Percentiles rank a stretch among this genome's conserved stretches.
These are phyloP conservation scores for Zonitis immaculata DNA, from an alignment of 2,888 invertebrate species.

Conservation along the genomic window DNA sequence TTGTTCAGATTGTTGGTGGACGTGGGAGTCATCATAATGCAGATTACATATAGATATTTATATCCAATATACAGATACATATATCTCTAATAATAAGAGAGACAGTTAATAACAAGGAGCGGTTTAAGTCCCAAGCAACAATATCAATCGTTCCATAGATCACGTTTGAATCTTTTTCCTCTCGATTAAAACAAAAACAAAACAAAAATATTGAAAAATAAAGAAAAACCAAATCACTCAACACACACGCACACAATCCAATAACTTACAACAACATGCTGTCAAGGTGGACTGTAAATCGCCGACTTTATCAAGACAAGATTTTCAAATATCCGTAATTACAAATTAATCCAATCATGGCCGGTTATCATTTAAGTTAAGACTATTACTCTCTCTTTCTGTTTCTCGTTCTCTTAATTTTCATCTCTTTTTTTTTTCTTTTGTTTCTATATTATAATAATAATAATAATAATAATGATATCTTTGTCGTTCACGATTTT, in stretches of 20 bases:
- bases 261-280: not conserved
- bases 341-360: slow-evolving; percentile 12
- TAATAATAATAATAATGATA: too few relatives aligned
- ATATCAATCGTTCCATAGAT: slow-evolving; percentile 1
- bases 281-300: not conserved
- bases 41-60: not conserved
- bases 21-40: slow-evolving; percentile 21
- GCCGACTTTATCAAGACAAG: not conserved
- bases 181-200: not conserved
- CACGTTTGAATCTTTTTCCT: not conserved
- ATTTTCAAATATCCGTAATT: slow-evolving; percentile 8
- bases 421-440: not conserved
- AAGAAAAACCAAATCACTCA: not conserved
- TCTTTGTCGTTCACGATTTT: too few relatives aligned
- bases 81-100: not conserved
- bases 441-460: too few relatives aligned
- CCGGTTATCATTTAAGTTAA: not conserved
- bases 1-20: slow-evolving; percentile 31
- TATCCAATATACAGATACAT: not conserved
- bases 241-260: not conserved
- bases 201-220: too few relatives aligned
- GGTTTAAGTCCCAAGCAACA: not conserved
- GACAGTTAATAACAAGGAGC: not conserved
- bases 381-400: not conserved
- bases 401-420: not conserved